These are phyloP conservation scores for Neoniphon sammara DNA, from an alignment of 2,797 vertebrate genomes.

Conservation along the genomic window DNA sequence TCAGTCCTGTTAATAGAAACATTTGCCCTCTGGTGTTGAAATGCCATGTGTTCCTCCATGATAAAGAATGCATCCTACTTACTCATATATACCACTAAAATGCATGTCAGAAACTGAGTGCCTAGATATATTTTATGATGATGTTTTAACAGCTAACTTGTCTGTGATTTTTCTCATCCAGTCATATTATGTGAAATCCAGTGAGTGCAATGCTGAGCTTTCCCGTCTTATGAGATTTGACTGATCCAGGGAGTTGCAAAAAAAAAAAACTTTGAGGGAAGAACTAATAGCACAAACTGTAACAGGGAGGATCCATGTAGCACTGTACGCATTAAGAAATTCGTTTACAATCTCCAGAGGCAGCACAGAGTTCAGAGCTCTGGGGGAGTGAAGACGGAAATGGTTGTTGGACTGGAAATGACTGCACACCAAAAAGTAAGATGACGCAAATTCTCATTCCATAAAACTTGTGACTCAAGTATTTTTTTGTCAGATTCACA, in stretches of 20 bases:
- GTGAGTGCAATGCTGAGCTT: slow-evolving; percentile 5
- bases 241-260: background rate
- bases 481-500: background rate
- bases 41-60: slow-evolving; percentile 2
- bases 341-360: too few relatives aligned
- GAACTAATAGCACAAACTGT: too few relatives aligned
- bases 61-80: background rate
- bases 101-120: background rate
- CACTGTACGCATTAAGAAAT: too few relatives aligned
- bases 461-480: background rate
- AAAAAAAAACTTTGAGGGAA: background rate
- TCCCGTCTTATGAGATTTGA: background rate
- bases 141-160: too few relatives aligned
- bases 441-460: background rate
- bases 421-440: slow-evolving; percentile 5
- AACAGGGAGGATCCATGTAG: too few relatives aligned
- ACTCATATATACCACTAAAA: background rate
- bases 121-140: too few relatives aligned
- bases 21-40: slow-evolving; percentile 1
- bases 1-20: background rate
- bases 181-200: background rate
- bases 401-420: slow-evolving; percentile 6
- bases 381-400: background rate
- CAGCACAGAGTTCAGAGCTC: too few relatives aligned
- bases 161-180: too few relatives aligned